These are phyloP conservation scores for Pogonocherus hispidulus DNA, from an alignment of 2,888 invertebrate species.

Conservation along the genomic window DNA sequence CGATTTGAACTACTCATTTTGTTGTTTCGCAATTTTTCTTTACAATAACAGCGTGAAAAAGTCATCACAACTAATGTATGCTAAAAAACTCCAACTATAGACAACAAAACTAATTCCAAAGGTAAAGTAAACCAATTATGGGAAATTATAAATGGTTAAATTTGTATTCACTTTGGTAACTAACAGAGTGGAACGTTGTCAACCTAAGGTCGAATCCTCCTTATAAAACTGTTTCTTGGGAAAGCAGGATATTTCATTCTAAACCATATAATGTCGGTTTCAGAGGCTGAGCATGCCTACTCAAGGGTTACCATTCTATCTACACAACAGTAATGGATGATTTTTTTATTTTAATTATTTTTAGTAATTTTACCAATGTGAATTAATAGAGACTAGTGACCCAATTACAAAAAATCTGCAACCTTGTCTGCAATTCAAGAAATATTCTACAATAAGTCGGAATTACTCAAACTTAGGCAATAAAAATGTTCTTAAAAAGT, in stretches of 20 bases:
- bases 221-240: background rate
- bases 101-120: background rate
- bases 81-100: too few species aligned
- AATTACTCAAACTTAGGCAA: too few species aligned
- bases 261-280: background rate
- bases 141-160: background rate
- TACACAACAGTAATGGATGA: background rate
- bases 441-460: background rate
- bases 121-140: background rate
- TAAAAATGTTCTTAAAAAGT: too few species aligned
- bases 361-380: background rate
- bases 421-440: background rate
- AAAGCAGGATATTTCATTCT: slow-evolving; percentile 8
- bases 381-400: background rate
- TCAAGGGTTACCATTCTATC: slow-evolving; percentile 11
- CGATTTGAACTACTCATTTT: too few species aligned
- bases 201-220: slow-evolving; percentile 1
- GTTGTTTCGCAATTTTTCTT: too few species aligned
- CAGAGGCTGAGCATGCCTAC: slow-evolving; percentile 1
- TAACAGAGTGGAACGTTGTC: background rate
- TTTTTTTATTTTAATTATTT: background rate
- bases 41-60: too few species aligned
- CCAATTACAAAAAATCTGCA: background rate
- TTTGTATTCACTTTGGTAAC: background rate
- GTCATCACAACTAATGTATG: too few species aligned